Percentiles rank a stretch among this genome's conserved stretches.
Evolutionary conservation across 2,113 vertebrate genomes (phyloP).

Genomic region (Sardina pilchardus): DNA sequence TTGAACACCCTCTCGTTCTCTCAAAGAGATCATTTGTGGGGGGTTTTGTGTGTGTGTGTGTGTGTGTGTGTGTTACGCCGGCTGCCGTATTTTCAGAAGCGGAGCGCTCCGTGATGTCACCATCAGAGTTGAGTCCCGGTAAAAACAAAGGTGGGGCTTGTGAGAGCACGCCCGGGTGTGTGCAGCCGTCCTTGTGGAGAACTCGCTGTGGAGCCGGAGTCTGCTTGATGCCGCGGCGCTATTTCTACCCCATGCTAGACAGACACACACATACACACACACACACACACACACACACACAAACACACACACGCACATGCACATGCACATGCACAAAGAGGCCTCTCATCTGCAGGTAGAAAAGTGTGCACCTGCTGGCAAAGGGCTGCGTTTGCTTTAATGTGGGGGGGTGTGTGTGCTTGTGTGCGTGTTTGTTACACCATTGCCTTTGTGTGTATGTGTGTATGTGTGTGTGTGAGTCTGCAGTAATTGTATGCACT

Average conservation of each 20-base stretch:
- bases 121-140: not conserved
- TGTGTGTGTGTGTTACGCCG: constrained; percentile 44
- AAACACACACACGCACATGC: constrained; percentile 27
- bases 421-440: constrained; percentile 20
- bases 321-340: constrained; percentile 12
- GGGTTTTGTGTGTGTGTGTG: constrained; percentile 44
- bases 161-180: constrained; percentile 41
- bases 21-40: constrained; percentile 52
- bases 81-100: constrained; percentile 30
- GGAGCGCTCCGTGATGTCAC: constrained; percentile 32
- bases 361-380: constrained; percentile 35
- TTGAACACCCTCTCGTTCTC: constrained; percentile 51
- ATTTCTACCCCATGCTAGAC: not conserved
- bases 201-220: not conserved
- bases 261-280: constrained; percentile 34
- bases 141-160: constrained; percentile 48
- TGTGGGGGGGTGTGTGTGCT: constrained; percentile 11
- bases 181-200: constrained; percentile 17
- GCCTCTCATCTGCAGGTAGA: constrained; percentile 20
- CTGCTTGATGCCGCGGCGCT: constrained; percentile 19
- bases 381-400: not conserved
- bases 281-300: constrained; percentile 37
- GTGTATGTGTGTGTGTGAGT: not conserved
- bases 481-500: not conserved
- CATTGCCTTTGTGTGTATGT: not conserved